Conservation (phyloP, 2,113 vertebrate genomes). For the Eira barbara region DNA sequence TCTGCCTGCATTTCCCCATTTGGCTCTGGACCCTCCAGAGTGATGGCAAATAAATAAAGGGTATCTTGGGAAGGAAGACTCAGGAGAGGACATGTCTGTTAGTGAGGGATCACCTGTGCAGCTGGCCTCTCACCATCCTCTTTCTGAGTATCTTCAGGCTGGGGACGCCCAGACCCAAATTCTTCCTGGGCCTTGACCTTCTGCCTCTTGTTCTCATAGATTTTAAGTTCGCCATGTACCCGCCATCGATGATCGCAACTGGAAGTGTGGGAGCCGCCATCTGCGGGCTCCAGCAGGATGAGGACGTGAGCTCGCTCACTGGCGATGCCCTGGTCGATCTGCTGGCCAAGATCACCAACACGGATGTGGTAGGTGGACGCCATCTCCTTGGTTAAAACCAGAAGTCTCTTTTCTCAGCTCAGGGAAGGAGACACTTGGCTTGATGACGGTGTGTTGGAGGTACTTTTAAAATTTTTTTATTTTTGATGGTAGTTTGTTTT, state of each 20-base stretch:
- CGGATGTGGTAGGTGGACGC: slow-evolving; percentile 92
- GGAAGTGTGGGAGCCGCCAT: slow-evolving; percentile 96
- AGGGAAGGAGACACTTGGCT: not conserved
- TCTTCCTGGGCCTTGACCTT: not conserved
- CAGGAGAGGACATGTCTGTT: fast-evolving
- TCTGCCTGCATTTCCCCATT: not conserved
- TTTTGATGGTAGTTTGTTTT: not conserved
- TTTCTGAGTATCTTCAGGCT: not conserved
- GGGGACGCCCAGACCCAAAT: not conserved
- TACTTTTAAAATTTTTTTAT: too few species aligned
- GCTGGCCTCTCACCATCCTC: fast-evolving
- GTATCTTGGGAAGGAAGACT: not conserved
- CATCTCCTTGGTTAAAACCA: not conserved
- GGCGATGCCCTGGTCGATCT: slow-evolving; percentile 90
- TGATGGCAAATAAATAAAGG: not conserved
- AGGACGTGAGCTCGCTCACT: slow-evolving; percentile 84
- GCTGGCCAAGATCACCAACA: slow-evolving; percentile 97
- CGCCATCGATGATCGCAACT: slow-evolving; percentile 97
- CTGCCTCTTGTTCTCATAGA: slow-evolving; percentile 81
- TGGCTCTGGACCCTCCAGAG: too few species aligned
- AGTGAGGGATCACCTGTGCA: not conserved
- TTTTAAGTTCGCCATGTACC: slow-evolving; percentile 96
- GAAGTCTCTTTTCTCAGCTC: not conserved
- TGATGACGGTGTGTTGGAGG: not conserved
- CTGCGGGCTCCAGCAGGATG: slow-evolving; percentile 93